Evolutionary conservation across 2,113 vertebrate species (phyloP).

Genomic region (Neopipo cinnamomea): DNA sequence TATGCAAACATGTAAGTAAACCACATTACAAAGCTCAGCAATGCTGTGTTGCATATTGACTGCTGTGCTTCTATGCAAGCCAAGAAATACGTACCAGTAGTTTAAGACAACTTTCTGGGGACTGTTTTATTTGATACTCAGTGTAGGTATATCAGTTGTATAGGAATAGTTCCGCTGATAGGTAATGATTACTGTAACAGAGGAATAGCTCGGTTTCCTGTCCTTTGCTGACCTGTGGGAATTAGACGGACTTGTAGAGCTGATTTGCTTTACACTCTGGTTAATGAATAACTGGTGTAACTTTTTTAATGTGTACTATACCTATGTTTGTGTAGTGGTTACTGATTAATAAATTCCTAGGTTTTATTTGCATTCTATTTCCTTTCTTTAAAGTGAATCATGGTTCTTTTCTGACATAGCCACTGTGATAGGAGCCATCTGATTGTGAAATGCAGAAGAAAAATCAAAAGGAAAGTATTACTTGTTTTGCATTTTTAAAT

Average conservation of each 20-base stretch:
- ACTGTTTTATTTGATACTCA: neutral
- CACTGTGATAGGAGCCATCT: neutral
- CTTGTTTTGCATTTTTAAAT: neutral
- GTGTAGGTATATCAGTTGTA: neutral
- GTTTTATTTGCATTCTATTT: constrained; percentile 5
- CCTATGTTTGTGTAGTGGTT: neutral
- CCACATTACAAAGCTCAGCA: rapidly evolving
- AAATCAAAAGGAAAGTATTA: neutral
- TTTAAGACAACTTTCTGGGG: neutral
- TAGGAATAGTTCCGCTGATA: neutral
- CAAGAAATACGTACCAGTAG: neutral
- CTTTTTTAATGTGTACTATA: neutral
- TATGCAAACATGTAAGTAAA: neutral
- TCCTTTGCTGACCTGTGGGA: neutral
- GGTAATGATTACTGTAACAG: neutral
- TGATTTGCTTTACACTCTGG: neutral
- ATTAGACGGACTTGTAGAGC: neutral
- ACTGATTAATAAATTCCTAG: constrained; percentile 32
- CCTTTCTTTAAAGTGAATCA: neutral
- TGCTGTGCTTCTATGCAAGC: neutral
- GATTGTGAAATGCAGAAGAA: neutral
- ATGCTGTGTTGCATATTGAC: neutral
- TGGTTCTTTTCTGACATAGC: neutral
- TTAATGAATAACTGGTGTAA: constrained; percentile 25
- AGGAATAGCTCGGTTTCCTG: neutral